phyloP scores from a whole-genome alignment of 2,797 vertebrate genomes.

The Threskiornis aethiopicus region DNA sequence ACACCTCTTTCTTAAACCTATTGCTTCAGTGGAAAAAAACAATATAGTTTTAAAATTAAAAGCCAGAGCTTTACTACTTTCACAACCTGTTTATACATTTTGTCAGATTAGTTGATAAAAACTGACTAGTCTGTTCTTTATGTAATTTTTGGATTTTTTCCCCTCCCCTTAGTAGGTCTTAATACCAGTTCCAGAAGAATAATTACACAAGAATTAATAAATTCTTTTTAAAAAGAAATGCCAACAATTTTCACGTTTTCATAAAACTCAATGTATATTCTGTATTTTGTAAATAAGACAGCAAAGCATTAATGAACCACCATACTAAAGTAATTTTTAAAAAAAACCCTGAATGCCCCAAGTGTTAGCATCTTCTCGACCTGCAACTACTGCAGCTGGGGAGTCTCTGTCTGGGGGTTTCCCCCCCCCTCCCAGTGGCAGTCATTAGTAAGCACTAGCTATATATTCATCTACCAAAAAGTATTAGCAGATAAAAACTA shows the following conservation, averaged over 20 bases:
- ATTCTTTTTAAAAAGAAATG: not conserved
- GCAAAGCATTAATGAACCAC: not conserved
- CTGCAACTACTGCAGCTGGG: not conserved
- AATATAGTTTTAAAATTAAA: not conserved
- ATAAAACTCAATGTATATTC: not conserved
- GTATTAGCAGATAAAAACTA: not conserved
- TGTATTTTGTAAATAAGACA: not conserved
- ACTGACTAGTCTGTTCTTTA: not conserved
- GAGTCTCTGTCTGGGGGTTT: not conserved
- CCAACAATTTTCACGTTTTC: not conserved
- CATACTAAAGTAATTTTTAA: not conserved
- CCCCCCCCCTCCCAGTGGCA: fast-evolving
- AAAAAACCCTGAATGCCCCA: not conserved
- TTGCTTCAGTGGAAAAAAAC: not conserved
- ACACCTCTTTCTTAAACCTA: not conserved
- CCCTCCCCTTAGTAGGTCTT: not conserved
- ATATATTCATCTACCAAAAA: not conserved
- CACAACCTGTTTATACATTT: not conserved
- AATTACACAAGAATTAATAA: not conserved
- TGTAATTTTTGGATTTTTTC: not conserved
- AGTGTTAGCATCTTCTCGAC: not conserved
- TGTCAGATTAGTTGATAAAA: not conserved
- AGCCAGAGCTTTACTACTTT: not conserved
- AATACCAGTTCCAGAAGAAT: not conserved
- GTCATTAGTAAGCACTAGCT: not conserved